Conservation (phyloP, 2,888 invertebrate species). For the Synanthedon tipuliformis region DNA sequence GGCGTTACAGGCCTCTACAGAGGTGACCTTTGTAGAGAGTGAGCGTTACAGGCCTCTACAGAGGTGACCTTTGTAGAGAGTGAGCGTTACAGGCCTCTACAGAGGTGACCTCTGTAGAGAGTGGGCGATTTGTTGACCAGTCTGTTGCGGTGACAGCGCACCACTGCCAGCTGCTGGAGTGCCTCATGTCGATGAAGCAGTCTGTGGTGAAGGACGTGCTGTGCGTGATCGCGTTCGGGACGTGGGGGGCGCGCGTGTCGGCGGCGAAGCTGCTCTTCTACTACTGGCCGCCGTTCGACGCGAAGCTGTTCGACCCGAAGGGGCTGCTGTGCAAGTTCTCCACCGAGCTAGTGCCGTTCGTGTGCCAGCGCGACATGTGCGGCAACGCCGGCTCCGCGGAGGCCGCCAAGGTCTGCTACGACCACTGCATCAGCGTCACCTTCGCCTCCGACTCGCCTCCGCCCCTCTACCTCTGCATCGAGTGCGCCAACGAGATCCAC, state of each 20-base stretch:
- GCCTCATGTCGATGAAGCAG: conserved; percentile 93
- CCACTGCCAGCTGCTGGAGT: conserved; percentile 96
- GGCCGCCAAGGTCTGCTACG: conserved; percentile 93
- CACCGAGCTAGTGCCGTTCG: conserved; percentile 82
- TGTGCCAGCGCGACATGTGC: conserved; percentile 93
- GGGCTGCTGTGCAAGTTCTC: conserved; percentile 89
- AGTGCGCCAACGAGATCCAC: conserved; percentile 93
- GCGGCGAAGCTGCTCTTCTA: conserved; percentile 97
- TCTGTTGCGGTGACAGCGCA: conserved; percentile 72
- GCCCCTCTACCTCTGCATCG: conserved; percentile 94
- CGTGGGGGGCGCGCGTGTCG: conserved; percentile 91
- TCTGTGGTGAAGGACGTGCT: conserved; percentile 93
- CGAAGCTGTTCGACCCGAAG: conserved; percentile 90
- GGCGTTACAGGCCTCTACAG: too few species aligned
- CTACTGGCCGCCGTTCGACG: conserved; percentile 99
- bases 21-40: too few species aligned
- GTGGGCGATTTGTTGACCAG: too few species aligned
- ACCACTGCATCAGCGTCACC: conserved; percentile 90
- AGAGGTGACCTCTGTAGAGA: too few species aligned
- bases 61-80: too few species aligned
- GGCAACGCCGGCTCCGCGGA: conserved; percentile 88
- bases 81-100: too few species aligned
- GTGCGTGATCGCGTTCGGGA: conserved; percentile 96
- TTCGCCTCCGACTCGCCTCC: conserved; percentile 91
- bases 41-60: too few species aligned